Evolutionary conservation across 2,797 vertebrate species (phyloP).

Genomic region (Thripadectes ignobilis): DNA sequence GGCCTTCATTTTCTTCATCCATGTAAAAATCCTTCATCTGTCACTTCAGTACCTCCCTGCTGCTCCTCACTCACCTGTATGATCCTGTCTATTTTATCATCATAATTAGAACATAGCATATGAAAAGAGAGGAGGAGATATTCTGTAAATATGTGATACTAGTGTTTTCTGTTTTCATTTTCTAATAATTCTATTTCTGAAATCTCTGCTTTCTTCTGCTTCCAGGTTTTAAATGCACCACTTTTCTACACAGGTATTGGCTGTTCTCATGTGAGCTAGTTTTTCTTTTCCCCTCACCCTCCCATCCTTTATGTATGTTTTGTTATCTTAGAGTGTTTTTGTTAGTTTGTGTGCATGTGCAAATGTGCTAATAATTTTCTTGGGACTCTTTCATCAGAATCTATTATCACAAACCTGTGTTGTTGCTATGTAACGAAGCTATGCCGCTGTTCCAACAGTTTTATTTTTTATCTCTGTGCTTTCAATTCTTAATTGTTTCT

Average conservation of each 20-base stretch:
- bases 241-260: rapidly evolving
- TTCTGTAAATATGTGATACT: not conserved
- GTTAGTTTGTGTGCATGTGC: not conserved
- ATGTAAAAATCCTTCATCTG: not conserved
- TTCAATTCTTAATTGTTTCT: constrained; percentile 16
- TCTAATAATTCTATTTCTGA: not conserved
- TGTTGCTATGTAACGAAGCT: not conserved
- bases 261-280: not conserved
- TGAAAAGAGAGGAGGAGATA: not conserved
- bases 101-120: not conserved
- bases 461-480: not conserved
- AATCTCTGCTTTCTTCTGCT: not conserved
- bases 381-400: not conserved
- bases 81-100: not conserved
- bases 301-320: not conserved
- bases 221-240: not conserved
- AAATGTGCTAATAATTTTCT: not conserved
- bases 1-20: not conserved
- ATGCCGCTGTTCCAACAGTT: not conserved
- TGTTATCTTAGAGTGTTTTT: not conserved
- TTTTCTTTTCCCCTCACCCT: not conserved
- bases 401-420: constrained; percentile 1
- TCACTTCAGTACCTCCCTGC: not conserved
- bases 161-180: not conserved
- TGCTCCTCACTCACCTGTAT: not conserved